phyloP scores from a whole-genome alignment of 2,113 vertebrate species.

The Globicephala melas region DNA sequence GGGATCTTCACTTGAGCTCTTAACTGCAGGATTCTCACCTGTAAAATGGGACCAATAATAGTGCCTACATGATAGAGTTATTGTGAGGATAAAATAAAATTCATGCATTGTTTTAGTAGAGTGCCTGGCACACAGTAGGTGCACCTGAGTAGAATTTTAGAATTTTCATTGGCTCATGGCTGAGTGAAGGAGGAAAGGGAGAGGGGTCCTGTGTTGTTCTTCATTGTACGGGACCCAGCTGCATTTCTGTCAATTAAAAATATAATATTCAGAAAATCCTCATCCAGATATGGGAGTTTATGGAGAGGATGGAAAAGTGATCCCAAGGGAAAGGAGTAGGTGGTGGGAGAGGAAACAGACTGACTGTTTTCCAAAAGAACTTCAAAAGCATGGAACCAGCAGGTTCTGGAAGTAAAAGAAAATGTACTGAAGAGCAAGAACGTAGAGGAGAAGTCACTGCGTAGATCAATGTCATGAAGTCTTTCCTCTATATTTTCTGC shows the following conservation, averaged over 20 bases:
- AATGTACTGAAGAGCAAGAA: background rate
- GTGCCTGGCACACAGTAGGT: background rate
- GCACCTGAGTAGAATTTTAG: background rate
- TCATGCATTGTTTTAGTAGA: background rate
- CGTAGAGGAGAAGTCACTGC: background rate
- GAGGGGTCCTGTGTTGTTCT: background rate
- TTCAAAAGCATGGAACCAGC: background rate
- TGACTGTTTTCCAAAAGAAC: constrained; percentile 30
- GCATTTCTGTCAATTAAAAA: background rate
- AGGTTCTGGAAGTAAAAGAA: background rate
- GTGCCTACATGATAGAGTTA: background rate
- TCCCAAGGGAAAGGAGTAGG: background rate
- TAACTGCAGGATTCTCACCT: background rate
- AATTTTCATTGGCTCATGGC: background rate
- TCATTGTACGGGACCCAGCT: background rate
- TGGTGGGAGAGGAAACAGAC: background rate
- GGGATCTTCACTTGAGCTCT: background rate
- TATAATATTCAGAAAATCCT: constrained; percentile 6
- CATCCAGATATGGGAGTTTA: background rate
- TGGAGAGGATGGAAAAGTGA: background rate
- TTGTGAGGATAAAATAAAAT: background rate
- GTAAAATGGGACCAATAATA: background rate
- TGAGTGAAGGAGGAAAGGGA: background rate
- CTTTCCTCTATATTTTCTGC: background rate
- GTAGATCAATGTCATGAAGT: background rate